Evolutionary conservation across 2,888 invertebrate genomes (phyloP).

Genomic region (Acleris cristana): DNA sequence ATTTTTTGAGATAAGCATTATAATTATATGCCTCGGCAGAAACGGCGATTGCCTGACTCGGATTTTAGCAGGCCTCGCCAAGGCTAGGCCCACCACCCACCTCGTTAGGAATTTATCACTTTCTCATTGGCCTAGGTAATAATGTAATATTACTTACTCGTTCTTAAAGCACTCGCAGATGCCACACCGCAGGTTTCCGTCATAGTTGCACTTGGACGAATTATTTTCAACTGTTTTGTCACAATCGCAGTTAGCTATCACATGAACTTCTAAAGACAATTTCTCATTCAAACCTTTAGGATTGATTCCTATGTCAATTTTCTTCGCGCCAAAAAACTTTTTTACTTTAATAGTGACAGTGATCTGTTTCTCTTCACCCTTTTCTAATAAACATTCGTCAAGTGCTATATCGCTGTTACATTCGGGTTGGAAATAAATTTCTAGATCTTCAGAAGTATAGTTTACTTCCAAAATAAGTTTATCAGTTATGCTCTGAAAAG

Average conservation of each 20-base stretch:
- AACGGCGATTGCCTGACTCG: too few species aligned
- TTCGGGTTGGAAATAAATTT: constrained; percentile 16
- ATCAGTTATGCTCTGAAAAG: constrained; percentile 25
- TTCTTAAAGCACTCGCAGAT: constrained; percentile 16
- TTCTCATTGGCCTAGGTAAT: too few species aligned
- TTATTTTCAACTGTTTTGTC: neutral
- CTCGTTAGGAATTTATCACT: too few species aligned
- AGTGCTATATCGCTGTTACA: neutral
- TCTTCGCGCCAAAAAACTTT: constrained; percentile 4
- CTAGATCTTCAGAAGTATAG: neutral
- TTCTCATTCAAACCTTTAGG: constrained; percentile 27
- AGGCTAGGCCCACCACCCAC: too few species aligned
- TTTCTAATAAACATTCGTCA: neutral
- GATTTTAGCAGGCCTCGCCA: too few species aligned
- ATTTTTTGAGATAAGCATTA: too few species aligned
- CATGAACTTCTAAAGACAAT: constrained; percentile 13
- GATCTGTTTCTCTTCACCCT: constrained; percentile 19
- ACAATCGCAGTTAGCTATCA: constrained; percentile 14
- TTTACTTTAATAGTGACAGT: constrained; percentile 7
- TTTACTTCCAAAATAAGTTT: constrained; percentile 10
- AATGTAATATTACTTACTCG: constrained; percentile 14
- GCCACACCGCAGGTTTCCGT: constrained; percentile 16
- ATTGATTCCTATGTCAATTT: constrained; percentile 8
- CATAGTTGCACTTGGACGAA: neutral
- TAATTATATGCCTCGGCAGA: too few species aligned